These are phyloP conservation scores for Meriones unguiculatus DNA, from an alignment of 2,113 vertebrate species.

Conservation along the genomic window DNA sequence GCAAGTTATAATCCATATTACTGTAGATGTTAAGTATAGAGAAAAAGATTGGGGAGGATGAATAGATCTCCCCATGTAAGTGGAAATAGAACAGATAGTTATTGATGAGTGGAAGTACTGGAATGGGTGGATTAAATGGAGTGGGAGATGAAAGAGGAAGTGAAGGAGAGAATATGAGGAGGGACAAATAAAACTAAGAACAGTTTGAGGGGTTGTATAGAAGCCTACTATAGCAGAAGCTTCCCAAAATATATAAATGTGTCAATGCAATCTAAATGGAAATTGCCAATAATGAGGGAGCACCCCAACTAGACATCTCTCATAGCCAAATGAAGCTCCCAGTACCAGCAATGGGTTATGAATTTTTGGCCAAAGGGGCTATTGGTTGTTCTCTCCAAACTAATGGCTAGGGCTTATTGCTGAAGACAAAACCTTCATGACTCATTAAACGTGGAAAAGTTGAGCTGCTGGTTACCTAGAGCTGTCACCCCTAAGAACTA, in stretches of 20 bases:
- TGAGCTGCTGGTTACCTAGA: neutral
- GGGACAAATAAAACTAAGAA: neutral
- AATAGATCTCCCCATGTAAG: neutral
- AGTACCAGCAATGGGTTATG: neutral
- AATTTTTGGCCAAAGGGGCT: neutral
- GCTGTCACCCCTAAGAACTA: neutral
- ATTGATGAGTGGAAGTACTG: neutral
- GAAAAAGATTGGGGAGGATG: neutral
- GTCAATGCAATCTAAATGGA: neutral
- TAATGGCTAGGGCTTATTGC: neutral
- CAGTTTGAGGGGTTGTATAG: neutral
- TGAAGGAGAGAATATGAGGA: neutral
- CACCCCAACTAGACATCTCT: neutral
- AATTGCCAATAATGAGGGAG: neutral
- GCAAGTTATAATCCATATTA: neutral
- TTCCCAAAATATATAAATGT: neutral
- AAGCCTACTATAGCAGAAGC: neutral
- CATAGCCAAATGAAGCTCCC: too few species aligned
- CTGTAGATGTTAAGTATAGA: neutral
- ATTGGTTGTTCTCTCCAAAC: neutral
- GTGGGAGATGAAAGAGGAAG: too few species aligned
- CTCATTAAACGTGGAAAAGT: neutral
- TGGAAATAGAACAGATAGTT: neutral
- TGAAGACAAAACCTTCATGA: neutral
- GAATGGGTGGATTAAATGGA: neutral